phyloP scores from a whole-genome alignment of 2,888 invertebrate species.

The Meloe dianella region DNA sequence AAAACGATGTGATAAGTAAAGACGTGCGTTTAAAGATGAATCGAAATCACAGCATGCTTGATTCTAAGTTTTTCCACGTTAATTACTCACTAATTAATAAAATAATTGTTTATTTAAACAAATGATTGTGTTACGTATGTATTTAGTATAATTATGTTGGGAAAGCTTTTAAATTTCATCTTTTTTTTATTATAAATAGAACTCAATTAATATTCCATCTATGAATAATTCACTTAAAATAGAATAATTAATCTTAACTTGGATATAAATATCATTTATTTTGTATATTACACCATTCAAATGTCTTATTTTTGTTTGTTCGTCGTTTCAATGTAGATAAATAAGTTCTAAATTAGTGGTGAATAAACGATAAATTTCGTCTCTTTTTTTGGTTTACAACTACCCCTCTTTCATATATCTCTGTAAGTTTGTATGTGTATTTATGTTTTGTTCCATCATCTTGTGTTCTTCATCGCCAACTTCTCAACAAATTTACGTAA shows the following conservation, averaged over 20 bases:
- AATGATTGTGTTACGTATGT: no score
- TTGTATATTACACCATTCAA: not conserved
- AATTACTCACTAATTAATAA: no score
- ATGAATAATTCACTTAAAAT: not conserved
- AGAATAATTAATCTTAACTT: not conserved
- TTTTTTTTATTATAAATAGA: not conserved
- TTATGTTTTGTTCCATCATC: no score
- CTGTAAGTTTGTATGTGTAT: no score
- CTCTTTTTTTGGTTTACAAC: no score
- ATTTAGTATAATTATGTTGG: not conserved
- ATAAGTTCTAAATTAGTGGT: not conserved
- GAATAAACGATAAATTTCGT: slow-evolving; percentile 3
- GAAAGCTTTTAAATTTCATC: not conserved
- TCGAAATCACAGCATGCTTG: no score
- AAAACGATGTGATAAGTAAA: not conserved
- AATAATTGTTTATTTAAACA: no score
- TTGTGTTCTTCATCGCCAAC: no score
- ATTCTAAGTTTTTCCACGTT: no score
- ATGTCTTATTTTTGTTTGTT: not conserved
- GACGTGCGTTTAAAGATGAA: not conserved
- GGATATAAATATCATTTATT: not conserved
- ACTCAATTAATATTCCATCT: not conserved
- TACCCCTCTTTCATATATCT: no score
- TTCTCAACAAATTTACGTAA: not conserved
- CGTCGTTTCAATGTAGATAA: not conserved